Evolutionary conservation across 2,113 vertebrate genomes (phyloP), one percentile per base, ranked within the genome.

Genomic region (Spizaetus ornatus): DNA sequence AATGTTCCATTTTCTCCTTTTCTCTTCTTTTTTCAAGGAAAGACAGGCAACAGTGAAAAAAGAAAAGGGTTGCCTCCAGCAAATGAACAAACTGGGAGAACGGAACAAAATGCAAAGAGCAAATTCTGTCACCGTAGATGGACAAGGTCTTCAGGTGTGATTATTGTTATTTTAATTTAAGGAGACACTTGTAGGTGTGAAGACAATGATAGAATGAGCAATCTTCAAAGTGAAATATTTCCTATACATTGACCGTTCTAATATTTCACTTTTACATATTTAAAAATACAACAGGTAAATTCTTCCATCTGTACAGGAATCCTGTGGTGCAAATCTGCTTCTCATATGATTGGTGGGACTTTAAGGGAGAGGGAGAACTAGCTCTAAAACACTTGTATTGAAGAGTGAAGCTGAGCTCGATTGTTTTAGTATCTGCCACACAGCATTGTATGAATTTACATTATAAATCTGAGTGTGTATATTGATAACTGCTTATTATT

Each of bases 91-190:
- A 97, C 97, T 98, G 36, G 97, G 95, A 95, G 98, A 99, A 76
- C 94, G 98, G 82, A 99, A 97, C 86, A 99, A 99, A 97, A 99
- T 99, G 98, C 99, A 99, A 95, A 98, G 99, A 98, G 99, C 99
- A 63, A 99, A 99, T 96, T 99, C 99, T 0, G 98, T 99, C 70
- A 99, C 99, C 0, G 97, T 99, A 78, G 99, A 99, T 77, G 99
- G 99, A 47, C 99, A 99, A 98, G 99, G 99, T 48, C 98, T 99
- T 82, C 99, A 99, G 99, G 99, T 99, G 95, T 91, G 94, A 85
- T 76, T 95, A 72, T 79, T 96, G 23, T 93, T 95, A 45, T 72
- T 91, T 88, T 71, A 72, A 45, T 92, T 94, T 93, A 56, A 80
- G 78, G 11, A 72, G 47, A 62, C 73, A 34, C 17, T 90, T 89